These are phyloP conservation scores for Phaetusa simplex DNA, from an alignment of 2,113 vertebrate genomes.

Conservation along the genomic window DNA sequence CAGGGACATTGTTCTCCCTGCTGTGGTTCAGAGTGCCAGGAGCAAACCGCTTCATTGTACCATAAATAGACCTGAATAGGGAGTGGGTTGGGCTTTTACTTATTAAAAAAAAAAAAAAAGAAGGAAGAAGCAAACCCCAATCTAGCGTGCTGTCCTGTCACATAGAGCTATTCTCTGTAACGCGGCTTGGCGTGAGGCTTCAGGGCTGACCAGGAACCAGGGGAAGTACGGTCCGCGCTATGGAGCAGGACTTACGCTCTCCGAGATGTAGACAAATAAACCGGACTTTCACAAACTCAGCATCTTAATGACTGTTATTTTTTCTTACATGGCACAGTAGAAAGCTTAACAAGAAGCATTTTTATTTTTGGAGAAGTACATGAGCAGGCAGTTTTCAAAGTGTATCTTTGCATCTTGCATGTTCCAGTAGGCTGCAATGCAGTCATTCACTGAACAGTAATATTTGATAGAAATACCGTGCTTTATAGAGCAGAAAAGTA, in stretches of 20 bases:
- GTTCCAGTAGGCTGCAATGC: neutral
- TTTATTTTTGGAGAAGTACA: neutral
- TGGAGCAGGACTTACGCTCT: neutral
- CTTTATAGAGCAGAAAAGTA: neutral
- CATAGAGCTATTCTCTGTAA: neutral
- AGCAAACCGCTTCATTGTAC: neutral
- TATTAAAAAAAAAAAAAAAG: neutral
- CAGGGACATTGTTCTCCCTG: slow-evolving; percentile 20
- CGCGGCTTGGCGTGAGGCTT: neutral
- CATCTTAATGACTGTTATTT: neutral
- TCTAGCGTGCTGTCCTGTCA: neutral
- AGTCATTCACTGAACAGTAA: neutral
- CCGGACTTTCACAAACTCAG: neutral
- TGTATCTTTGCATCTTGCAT: neutral
- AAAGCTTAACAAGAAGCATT: neutral
- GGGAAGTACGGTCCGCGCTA: neutral
- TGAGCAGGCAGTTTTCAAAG: neutral
- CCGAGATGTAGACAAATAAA: neutral
- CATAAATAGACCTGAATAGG: slow-evolving; percentile 43
- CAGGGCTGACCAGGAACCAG: neutral
- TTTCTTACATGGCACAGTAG: neutral
- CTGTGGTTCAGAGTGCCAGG: neutral
- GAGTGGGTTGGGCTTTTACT: neutral
- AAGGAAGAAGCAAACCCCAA: neutral
- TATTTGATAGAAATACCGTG: neutral